Evolutionary conservation across 2,113 vertebrate species (phyloP).

Genomic region (Zosterops japonicus): DNA sequence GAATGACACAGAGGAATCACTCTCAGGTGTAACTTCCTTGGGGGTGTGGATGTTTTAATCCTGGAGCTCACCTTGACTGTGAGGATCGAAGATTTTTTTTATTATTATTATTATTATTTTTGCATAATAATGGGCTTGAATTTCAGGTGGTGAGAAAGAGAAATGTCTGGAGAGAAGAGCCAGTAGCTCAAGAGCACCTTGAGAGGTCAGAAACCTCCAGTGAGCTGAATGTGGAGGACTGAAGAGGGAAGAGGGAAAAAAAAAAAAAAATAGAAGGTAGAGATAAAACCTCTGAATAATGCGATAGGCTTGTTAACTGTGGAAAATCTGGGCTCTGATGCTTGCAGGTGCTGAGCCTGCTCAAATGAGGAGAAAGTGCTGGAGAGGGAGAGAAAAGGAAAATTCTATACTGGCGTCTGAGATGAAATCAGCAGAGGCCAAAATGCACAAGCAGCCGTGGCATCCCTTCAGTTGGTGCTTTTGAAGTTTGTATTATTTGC

Average conservation of each 20-base stretch:
- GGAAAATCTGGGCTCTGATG: neutral
- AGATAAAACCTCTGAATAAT: neutral
- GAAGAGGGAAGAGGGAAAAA: neutral
- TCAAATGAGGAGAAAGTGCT: neutral
- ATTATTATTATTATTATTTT: neutral
- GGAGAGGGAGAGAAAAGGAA: neutral
- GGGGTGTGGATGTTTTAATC: neutral
- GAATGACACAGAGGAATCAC: neutral
- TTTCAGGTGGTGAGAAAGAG: neutral
- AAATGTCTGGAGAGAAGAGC: neutral
- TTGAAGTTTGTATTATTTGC: neutral
- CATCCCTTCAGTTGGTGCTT: neutral
- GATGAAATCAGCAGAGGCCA: neutral
- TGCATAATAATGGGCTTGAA: neutral
- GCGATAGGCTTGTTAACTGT: neutral
- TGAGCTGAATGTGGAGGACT: neutral
- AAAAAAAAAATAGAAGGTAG: neutral
- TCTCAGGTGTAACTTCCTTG: neutral
- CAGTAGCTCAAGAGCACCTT: neutral
- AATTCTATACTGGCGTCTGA: rapidly evolving
- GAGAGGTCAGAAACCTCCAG: neutral
- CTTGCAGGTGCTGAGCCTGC: neutral
- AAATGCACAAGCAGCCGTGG: rapidly evolving
- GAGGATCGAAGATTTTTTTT: neutral
- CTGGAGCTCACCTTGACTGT: neutral